Conservation (phyloP, 2,888 invertebrate species). For the Microchrysa polita region DNA sequence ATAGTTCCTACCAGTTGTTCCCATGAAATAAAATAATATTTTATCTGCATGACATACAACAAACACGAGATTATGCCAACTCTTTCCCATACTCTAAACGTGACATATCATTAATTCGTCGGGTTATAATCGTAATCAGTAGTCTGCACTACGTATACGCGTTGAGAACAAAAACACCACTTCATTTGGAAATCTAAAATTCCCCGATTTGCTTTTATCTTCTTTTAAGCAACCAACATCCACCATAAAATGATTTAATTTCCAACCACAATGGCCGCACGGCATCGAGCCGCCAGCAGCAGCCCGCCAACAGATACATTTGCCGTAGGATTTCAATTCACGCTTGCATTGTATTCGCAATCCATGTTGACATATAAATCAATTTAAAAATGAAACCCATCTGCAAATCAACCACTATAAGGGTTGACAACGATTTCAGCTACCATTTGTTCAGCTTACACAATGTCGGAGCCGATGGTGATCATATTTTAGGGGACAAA, state of each 20-base stretch:
- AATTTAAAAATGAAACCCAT: slow-evolving; percentile 22
- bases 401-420: neutral
- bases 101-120: neutral
- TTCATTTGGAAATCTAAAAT: neutral
- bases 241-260: slow-evolving; percentile 39
- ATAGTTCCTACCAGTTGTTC: too few species aligned
- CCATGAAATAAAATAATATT: too few species aligned
- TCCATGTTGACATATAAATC: slow-evolving; percentile 37
- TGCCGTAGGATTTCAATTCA: slow-evolving; percentile 9
- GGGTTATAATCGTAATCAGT: neutral
- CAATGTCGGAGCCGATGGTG: neutral
- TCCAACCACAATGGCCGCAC: neutral
- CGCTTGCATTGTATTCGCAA: slow-evolving; percentile 18
- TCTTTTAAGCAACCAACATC: slow-evolving; percentile 9
- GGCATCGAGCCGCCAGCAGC: too few species aligned
- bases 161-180: neutral
- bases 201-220: neutral
- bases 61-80: too few species aligned
- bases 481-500: neutral
- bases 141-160: neutral
- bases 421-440: slow-evolving; percentile 15
- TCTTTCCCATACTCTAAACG: neutral
- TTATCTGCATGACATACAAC: too few species aligned
- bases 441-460: slow-evolving; percentile 18
- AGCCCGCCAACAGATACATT: neutral